Conservation (phyloP, 2,888 invertebrate species). For the Megaustenia siamemsis region DNA sequence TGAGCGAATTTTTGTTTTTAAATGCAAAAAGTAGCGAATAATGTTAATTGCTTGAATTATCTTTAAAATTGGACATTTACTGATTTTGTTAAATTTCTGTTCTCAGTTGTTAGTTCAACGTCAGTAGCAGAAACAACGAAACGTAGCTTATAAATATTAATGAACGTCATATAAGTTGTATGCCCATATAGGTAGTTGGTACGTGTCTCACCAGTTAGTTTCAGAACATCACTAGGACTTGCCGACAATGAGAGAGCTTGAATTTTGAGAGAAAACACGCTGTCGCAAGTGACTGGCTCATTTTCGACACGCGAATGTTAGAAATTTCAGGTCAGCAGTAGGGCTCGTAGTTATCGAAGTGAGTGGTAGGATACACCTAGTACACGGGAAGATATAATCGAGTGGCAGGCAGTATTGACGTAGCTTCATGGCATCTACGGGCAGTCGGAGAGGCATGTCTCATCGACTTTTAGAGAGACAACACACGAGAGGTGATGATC, state of each 20-base stretch:
- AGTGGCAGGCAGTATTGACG: background rate
- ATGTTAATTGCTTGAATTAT: no score
- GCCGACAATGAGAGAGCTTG: background rate
- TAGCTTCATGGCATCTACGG: conserved; percentile 13
- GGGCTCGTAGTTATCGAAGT: background rate
- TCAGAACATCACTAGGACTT: background rate
- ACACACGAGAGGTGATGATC: background rate
- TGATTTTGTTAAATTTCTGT: no score
- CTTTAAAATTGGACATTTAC: no score
- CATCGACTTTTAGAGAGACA: background rate
- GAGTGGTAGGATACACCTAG: background rate
- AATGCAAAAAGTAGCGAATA: no score
- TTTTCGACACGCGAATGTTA: background rate
- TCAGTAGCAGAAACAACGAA: no score
- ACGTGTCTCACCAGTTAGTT: background rate
- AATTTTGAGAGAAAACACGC: background rate
- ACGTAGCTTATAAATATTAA: background rate
- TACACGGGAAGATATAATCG: no score
- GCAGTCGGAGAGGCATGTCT: background rate
- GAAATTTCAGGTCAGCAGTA: background rate
- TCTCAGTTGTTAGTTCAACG: no score
- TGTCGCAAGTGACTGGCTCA: background rate
- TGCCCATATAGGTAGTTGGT: background rate
- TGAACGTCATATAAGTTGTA: background rate
- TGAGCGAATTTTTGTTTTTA: no score